Evolutionary conservation across 2,113 vertebrate species (phyloP).

Genomic region (Elephas maximus): DNA sequence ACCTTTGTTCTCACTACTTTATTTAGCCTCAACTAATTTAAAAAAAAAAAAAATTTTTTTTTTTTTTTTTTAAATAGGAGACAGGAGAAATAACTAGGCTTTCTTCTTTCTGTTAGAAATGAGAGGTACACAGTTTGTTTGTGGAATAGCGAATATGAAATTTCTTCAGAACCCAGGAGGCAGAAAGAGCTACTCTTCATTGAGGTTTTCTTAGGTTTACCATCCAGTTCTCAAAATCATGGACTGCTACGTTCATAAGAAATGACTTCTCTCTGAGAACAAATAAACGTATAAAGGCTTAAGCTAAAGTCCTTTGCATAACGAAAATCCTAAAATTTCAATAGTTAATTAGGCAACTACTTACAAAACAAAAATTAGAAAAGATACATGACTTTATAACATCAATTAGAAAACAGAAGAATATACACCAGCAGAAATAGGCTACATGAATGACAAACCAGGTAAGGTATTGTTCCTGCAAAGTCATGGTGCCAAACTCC

Average conservation of each 20-base stretch:
- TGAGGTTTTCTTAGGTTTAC: background rate
- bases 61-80: background rate
- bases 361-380: background rate
- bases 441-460: background rate
- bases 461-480: background rate
- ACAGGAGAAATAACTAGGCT: background rate
- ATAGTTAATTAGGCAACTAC: background rate
- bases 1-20: conserved; percentile 6
- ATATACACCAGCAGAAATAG: background rate
- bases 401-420: background rate
- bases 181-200: background rate
- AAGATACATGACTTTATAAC: background rate
- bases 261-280: background rate
- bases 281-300: background rate
- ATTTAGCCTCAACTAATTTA: background rate
- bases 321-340: background rate
- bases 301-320: background rate
- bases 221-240: background rate
- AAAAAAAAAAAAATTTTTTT: too few species aligned
- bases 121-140: background rate
- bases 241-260: background rate
- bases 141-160: background rate
- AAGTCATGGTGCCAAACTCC: background rate
- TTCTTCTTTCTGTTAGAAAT: background rate
- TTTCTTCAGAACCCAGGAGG: background rate